A percentile compares a stretch with the other conserved stretches of the same genome.
Conservation (phyloP, 2,113 vertebrate species). For the Spea bombifrons region DNA sequence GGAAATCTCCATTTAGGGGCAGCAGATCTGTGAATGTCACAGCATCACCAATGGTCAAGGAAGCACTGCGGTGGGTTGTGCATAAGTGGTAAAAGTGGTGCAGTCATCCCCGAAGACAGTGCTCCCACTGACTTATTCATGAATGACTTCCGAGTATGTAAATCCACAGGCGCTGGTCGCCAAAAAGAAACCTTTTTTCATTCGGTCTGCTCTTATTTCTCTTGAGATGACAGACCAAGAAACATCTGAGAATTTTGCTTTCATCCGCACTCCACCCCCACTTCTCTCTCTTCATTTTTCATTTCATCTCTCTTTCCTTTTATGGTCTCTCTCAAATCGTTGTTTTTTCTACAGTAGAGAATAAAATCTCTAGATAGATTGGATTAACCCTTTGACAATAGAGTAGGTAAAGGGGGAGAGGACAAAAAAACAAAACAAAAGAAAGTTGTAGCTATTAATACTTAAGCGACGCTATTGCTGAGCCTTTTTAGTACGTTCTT, state of each 20-base stretch:
- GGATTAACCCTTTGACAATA: slow-evolving; percentile 3
- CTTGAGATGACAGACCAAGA: neutral
- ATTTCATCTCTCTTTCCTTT: slow-evolving; percentile 14
- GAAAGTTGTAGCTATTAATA: no score
- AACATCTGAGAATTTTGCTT: neutral
- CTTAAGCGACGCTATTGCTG: no score
- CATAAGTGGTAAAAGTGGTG: no score
- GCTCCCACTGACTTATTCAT: no score
- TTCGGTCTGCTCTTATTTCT: neutral
- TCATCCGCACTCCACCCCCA: neutral
- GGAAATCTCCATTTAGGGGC: neutral
- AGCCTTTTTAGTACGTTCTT: no score
- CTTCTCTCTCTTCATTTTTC: neutral
- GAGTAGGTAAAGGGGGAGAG: no score
- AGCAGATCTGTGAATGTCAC: neutral
- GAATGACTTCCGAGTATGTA: neutral
- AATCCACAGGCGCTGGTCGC: neutral
- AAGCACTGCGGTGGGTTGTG: no score
- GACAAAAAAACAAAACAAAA: no score
- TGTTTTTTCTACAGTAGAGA: slow-evolving; percentile 12
- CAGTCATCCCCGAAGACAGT: no score
- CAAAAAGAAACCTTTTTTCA: neutral
- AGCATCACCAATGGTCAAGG: no score
- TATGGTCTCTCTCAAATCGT: slow-evolving; percentile 31
- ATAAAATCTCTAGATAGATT: slow-evolving; percentile 31